A percentile compares a stretch with the other conserved stretches of the same genome.
Conservation (phyloP, 2,113 vertebrate species). For the Tretioscincus oriximinensis region DNA sequence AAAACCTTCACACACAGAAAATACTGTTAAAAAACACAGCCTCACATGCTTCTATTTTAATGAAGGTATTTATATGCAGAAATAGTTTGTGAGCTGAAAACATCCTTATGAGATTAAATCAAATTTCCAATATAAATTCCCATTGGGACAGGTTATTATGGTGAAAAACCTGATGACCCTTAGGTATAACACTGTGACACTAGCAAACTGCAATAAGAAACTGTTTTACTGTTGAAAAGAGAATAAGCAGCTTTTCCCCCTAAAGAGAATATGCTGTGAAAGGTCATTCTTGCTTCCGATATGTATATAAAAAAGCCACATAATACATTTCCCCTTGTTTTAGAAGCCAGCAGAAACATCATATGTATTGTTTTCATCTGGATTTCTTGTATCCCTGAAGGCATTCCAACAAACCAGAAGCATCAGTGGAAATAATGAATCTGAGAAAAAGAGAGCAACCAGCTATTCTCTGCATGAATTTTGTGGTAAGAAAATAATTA, state of each 20-base stretch:
- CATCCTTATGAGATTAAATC: background rate
- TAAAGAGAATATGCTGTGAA: background rate
- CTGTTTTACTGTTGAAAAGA: background rate
- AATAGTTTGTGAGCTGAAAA: slow-evolving; percentile 3
- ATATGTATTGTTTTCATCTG: background rate
- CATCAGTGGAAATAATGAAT: background rate
- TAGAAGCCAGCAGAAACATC: background rate
- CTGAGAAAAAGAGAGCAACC: background rate
- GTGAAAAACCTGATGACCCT: background rate
- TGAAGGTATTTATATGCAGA: fast-evolving
- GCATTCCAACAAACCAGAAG: background rate
- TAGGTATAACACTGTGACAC: background rate
- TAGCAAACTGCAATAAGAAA: background rate
- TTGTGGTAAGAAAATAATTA: background rate
- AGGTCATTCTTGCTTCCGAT: background rate
- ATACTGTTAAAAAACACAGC: slow-evolving; percentile 8
- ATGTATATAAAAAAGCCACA: background rate
- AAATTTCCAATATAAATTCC: background rate
- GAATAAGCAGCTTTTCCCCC: slow-evolving; percentile 12
- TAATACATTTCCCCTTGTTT: background rate
- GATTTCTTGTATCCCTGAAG: background rate
- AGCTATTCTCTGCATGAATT: background rate
- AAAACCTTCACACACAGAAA: background rate
- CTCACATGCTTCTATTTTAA: fast-evolving
- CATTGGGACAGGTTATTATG: background rate